These are phyloP conservation scores for Hypothenemus hampei DNA, from an alignment of 1,140 invertebrate genomes.

Conservation along the genomic window DNA sequence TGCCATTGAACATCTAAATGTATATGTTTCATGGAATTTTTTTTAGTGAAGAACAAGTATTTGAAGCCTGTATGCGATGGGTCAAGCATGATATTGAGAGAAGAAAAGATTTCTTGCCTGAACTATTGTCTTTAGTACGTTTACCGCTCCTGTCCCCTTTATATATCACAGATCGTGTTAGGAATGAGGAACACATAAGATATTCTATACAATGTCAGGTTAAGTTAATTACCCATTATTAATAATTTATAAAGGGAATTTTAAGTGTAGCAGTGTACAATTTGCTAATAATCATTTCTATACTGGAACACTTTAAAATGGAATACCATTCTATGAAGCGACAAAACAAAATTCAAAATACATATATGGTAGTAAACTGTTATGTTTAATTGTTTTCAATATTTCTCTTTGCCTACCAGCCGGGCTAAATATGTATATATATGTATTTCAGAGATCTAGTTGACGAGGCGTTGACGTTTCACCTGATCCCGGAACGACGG, in stretches of 20 bases:
- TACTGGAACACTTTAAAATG: too few relatives aligned
- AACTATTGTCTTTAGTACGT: slow-evolving; percentile 70
- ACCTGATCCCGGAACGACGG: slow-evolving; percentile 78
- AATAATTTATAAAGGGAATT: too few relatives aligned
- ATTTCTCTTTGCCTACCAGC: too few relatives aligned
- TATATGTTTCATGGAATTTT: neutral
- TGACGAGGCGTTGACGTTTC: slow-evolving; percentile 80
- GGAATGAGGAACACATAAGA: slow-evolving; percentile 75
- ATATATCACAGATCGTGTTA: slow-evolving; percentile 77
- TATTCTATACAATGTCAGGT: slow-evolving; percentile 71
- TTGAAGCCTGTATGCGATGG: slow-evolving; percentile 81
- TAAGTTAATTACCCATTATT: slow-evolving; percentile 24
- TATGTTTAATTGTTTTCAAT: too few relatives aligned
- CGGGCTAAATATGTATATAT: too few relatives aligned
- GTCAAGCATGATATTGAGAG: slow-evolving; percentile 61
- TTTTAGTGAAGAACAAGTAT: slow-evolving; percentile 63
- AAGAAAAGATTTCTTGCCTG: slow-evolving; percentile 58
- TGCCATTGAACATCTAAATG: too few relatives aligned
- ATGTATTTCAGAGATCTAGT: slow-evolving; percentile 62
- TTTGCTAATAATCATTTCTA: too few relatives aligned
- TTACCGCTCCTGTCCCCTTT: slow-evolving; percentile 77
- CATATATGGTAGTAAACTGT: too few relatives aligned
- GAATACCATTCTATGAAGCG: too few relatives aligned
- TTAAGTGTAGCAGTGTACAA: too few relatives aligned
- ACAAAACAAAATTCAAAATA: too few relatives aligned